Evolutionary conservation across 2,888 invertebrate genomes (phyloP).

Genomic region (Liodrosophila aerea): DNA sequence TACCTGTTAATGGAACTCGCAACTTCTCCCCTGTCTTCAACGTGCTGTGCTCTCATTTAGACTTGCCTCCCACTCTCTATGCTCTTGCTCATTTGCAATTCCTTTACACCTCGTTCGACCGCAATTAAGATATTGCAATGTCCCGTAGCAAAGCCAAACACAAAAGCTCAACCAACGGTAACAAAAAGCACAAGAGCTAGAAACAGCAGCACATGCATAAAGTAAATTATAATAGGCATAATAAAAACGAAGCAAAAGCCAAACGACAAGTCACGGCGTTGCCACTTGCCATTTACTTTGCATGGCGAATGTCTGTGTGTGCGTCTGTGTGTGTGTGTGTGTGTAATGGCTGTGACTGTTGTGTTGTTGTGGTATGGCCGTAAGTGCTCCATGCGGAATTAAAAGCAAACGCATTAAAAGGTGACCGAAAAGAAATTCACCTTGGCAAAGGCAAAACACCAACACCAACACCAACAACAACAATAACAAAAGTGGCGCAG

Average conservation of each 20-base stretch:
- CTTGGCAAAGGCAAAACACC: conserved; percentile 56
- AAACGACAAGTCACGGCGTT: conserved; percentile 64
- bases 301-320: conserved; percentile 21
- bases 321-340: conserved; percentile 4
- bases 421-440: conserved; percentile 75
- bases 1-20: too few species aligned
- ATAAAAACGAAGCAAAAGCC: conserved; percentile 67
- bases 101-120: conserved; percentile 40
- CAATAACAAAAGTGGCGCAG: conserved; percentile 59
- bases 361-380: conserved; percentile 50
- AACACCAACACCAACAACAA: conserved; percentile 15
- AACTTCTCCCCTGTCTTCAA: background rate
- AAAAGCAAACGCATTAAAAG: conserved; percentile 77
- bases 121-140: conserved; percentile 67
- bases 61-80: background rate
- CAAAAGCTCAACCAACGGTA: conserved; percentile 45
- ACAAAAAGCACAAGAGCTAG: conserved; percentile 25
- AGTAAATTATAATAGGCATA: conserved; percentile 77
- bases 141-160: conserved; percentile 24
- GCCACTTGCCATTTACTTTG: conserved; percentile 63
- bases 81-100: conserved; percentile 13
- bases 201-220: conserved; percentile 60
- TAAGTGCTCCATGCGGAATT: conserved; percentile 71
- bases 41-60: background rate
- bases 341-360: conserved; percentile 8